Evolutionary conservation across 2,888 invertebrate genomes (phyloP).

Genomic region (Tubulanus polymorphus): DNA sequence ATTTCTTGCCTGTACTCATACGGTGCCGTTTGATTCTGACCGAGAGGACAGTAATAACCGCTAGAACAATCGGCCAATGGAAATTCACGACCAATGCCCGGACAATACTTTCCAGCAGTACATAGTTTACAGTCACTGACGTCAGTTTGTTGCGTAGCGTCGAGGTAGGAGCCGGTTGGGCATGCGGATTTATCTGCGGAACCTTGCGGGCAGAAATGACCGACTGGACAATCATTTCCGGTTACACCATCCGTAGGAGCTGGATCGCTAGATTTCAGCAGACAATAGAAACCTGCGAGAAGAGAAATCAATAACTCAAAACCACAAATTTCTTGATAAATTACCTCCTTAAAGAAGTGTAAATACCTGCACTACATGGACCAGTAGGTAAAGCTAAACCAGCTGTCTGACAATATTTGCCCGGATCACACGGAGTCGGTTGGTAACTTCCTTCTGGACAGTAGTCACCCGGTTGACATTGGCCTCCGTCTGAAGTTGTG

Average conservation of each 20-base stretch:
- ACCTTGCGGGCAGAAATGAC: constrained; percentile 42
- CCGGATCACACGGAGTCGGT: constrained; percentile 32
- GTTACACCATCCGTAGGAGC: constrained; percentile 36
- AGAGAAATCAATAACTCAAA: not conserved
- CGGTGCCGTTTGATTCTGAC: constrained; percentile 41
- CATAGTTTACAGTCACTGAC: constrained; percentile 37
- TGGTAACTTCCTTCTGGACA: constrained; percentile 33
- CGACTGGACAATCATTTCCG: constrained; percentile 42
- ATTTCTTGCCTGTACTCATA: constrained; percentile 27
- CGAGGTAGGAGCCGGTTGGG: constrained; percentile 34
- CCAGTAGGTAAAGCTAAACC: constrained; percentile 37
- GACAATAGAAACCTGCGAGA: constrained; percentile 41
- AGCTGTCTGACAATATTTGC: constrained; percentile 36
- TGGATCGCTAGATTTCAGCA: constrained; percentile 24
- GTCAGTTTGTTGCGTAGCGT: constrained; percentile 32
- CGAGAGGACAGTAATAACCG: constrained; percentile 46
- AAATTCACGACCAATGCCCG: constrained; percentile 28
- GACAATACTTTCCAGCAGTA: constrained; percentile 39
- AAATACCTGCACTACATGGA: constrained; percentile 42
- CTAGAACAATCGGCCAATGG: constrained; percentile 39
- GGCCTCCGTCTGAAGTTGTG: constrained; percentile 35
- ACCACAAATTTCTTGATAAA: not conserved
- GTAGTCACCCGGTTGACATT: constrained; percentile 42
- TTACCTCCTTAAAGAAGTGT: not conserved
- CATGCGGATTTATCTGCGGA: constrained; percentile 28